A percentile compares a stretch with the other conserved stretches of the same genome.
Conservation (phyloP, 2,113 vertebrate genomes). For the Gallinago media region DNA sequence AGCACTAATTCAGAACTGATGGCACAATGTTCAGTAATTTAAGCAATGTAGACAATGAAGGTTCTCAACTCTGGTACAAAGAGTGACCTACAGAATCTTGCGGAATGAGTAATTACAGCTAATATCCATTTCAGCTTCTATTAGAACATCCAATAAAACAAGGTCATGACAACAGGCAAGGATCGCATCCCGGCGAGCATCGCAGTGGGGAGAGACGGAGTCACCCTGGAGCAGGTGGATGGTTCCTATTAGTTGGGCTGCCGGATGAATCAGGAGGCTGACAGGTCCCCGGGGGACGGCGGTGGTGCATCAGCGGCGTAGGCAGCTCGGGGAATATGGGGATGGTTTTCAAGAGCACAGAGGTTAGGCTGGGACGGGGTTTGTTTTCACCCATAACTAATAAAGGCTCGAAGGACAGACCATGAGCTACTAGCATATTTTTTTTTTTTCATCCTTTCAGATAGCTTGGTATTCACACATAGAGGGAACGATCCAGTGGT, state of each 20-base stretch:
- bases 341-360: background rate
- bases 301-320: background rate
- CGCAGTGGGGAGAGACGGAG: constrained; percentile 30
- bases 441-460: background rate
- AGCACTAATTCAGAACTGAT: constrained; percentile 81
- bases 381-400: constrained; percentile 18
- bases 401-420: background rate
- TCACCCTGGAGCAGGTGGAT: constrained; percentile 73
- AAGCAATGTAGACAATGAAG: constrained; percentile 77
- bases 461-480: background rate
- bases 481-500: background rate
- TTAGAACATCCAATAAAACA: constrained; percentile 77
- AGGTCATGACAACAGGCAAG: constrained; percentile 71
- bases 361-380: background rate
- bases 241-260: constrained; percentile 24
- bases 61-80: constrained; percentile 78
- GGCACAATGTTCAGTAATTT: constrained; percentile 77
- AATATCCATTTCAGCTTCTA: constrained; percentile 78
- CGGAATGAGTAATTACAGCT: constrained; percentile 79
- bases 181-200: constrained; percentile 64
- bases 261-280: constrained; percentile 51
- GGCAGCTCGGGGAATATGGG: background rate
- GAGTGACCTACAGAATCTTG: constrained; percentile 73
- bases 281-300: constrained; percentile 32
- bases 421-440: background rate